phyloP scores from a whole-genome alignment of 2,113 vertebrate species.

The Tyrannus savana region DNA sequence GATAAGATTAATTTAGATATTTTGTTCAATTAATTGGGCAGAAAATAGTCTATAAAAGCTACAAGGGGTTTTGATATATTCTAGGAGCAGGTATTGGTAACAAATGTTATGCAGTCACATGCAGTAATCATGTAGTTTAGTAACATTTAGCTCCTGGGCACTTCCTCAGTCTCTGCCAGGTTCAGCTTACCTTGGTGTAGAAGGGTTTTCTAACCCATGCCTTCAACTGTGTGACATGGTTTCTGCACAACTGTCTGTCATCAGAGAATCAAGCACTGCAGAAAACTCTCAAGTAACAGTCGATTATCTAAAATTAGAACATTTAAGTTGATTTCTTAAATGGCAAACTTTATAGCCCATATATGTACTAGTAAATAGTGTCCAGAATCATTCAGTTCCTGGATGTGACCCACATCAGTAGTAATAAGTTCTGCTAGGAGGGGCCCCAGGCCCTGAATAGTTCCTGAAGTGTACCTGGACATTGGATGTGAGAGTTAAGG shows the following conservation, averaged over 20 bases:
- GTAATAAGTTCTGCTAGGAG: neutral
- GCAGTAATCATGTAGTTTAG: neutral
- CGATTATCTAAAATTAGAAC: neutral
- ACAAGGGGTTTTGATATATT: neutral
- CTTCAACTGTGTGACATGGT: neutral
- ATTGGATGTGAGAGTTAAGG: neutral
- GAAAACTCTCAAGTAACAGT: neutral
- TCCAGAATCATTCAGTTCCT: neutral
- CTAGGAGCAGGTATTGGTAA: neutral
- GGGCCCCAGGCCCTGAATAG: neutral
- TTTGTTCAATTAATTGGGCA: neutral
- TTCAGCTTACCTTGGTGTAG: neutral
- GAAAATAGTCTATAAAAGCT: neutral
- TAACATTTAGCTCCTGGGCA: neutral
- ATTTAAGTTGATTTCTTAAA: neutral
- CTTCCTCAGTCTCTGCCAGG: neutral
- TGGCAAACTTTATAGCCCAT: neutral
- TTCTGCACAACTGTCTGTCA: neutral
- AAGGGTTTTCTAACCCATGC: neutral
- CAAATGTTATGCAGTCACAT: neutral
- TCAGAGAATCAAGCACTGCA: neutral
- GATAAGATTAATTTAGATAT: neutral
- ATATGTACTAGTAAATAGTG: neutral
- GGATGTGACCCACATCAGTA: neutral
- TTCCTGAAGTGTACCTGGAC: neutral